Percentiles rank a stretch among this genome's conserved stretches.
These are phyloP conservation scores for Orientallactaga bullata DNA, from an alignment of 2,113 vertebrate genomes.

Conservation along the genomic window DNA sequence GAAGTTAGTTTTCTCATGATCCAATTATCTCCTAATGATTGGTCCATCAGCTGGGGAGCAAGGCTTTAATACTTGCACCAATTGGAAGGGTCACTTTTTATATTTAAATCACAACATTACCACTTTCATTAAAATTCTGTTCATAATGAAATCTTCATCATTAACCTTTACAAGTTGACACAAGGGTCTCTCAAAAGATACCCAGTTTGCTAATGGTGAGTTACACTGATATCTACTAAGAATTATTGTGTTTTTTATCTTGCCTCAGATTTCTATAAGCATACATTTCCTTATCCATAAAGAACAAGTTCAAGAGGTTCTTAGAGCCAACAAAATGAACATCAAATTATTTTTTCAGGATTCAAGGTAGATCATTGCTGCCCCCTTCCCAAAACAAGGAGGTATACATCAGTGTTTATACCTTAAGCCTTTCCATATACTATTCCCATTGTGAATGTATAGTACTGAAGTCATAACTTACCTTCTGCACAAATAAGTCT, in stretches of 20 bases:
- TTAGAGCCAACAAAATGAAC: slow-evolving; percentile 33
- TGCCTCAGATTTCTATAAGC: neutral
- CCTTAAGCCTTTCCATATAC: neutral
- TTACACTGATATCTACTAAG: slow-evolving; percentile 24
- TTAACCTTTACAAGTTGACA: slow-evolving; percentile 26
- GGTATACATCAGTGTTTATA: neutral
- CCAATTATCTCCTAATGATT: neutral
- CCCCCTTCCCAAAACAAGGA: neutral
- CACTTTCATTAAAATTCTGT: slow-evolving; percentile 21
- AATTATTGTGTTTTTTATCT: neutral
- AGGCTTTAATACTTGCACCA: neutral
- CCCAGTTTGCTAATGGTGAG: neutral
- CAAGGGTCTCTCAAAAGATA: slow-evolving; percentile 18
- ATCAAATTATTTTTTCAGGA: neutral
- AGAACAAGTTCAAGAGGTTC: slow-evolving; percentile 44
- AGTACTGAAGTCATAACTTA: neutral
- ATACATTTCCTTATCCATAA: neutral
- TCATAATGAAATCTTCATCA: slow-evolving; percentile 36
- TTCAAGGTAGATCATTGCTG: neutral
- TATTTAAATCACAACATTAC: neutral
- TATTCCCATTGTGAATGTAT: neutral
- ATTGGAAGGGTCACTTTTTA: neutral
- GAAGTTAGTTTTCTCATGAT: neutral
- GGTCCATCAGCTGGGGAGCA: neutral
- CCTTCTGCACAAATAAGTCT: neutral